These are phyloP conservation scores for Ciconia maguari DNA, from an alignment of 2,113 vertebrate species.

Conservation along the genomic window DNA sequence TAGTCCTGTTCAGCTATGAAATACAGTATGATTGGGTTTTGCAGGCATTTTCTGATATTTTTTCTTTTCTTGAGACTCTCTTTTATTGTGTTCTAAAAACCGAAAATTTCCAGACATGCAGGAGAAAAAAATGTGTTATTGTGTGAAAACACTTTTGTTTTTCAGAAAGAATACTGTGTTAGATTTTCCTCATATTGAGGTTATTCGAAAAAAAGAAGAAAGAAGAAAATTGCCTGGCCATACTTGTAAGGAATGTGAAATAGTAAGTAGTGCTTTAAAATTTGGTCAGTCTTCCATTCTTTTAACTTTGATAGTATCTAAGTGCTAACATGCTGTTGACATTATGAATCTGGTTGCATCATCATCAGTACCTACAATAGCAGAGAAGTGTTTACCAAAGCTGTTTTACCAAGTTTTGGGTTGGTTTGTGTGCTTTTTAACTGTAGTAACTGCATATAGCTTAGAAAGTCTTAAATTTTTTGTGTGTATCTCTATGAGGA, in stretches of 20 bases:
- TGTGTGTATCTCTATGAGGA: not conserved
- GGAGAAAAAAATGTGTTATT: not conserved
- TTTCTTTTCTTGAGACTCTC: not conserved
- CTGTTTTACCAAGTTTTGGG: not conserved
- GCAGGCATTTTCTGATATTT: not conserved
- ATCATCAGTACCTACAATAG: not conserved
- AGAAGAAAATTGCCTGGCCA: conserved; percentile 89
- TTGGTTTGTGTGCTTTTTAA: not conserved
- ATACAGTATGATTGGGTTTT: not conserved
- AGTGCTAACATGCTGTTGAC: not conserved
- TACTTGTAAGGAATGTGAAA: conserved; percentile 96
- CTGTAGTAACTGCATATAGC: not conserved
- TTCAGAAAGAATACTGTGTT: conserved; percentile 71
- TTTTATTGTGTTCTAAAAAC: not conserved
- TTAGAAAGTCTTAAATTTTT: not conserved
- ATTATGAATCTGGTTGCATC: not conserved
- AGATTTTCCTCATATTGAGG: conserved; percentile 88
- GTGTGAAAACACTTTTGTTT: not conserved
- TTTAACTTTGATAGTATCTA: not conserved
- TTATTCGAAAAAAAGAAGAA: conserved; percentile 95
- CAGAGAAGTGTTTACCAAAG: not conserved
- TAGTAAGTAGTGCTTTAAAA: conserved; percentile 78
- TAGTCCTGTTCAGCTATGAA: not conserved
- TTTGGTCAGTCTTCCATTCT: not conserved
- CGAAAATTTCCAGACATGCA: not conserved